These are phyloP conservation scores for Tetheella fluctuosa DNA, from an alignment of 2,888 invertebrate genomes.

Conservation along the genomic window DNA sequence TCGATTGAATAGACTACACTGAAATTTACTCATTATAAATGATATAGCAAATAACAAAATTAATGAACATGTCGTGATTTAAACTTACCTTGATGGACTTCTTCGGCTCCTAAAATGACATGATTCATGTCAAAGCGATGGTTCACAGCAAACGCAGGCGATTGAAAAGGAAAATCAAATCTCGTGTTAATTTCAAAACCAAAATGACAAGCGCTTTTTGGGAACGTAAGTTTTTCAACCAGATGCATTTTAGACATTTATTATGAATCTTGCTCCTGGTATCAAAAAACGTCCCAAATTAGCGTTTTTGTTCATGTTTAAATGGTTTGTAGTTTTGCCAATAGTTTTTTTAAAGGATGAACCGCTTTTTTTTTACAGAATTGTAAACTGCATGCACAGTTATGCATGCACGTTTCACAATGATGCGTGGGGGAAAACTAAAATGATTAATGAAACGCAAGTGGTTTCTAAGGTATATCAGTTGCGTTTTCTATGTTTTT, in stretches of 20 bases:
- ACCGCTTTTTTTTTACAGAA: no score
- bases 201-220: constrained; percentile 21
- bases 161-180: constrained; percentile 54
- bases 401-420: background rate
- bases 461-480: background rate
- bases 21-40: background rate
- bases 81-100: constrained; percentile 78
- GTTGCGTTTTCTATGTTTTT: background rate
- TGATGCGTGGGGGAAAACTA: no score
- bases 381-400: background rate
- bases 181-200: constrained; percentile 36
- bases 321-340: background rate
- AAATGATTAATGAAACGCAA: background rate
- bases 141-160: constrained; percentile 61
- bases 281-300: no score
- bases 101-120: constrained; percentile 69
- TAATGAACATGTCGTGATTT: constrained; percentile 10
- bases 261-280: no score
- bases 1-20: background rate
- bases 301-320: background rate
- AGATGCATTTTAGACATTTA: background rate
- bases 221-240: background rate
- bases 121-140: constrained; percentile 42
- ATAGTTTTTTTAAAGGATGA: no score
- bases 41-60: background rate